Evolutionary conservation across 2,113 vertebrate genomes (phyloP).

Genomic region (Clarias gariepinus): DNA sequence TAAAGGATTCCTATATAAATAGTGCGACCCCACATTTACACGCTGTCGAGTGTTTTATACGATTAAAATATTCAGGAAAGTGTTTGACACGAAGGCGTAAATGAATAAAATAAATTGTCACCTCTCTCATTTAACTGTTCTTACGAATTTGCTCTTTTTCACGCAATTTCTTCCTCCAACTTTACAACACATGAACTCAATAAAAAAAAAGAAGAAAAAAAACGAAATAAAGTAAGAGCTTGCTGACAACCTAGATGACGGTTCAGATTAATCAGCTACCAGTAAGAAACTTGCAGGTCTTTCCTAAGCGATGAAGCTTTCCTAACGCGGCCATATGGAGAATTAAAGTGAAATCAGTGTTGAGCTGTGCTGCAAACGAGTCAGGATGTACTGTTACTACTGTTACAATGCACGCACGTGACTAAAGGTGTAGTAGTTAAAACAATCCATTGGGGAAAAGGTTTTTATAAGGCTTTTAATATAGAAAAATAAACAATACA

Average conservation of each 20-base stretch:
- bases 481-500: neutral
- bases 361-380: neutral
- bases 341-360: neutral
- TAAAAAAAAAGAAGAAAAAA: neutral
- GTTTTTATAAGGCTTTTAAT: conserved; percentile 18
- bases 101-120: too few relatives aligned
- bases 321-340: neutral
- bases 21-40: too few relatives aligned
- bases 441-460: neutral
- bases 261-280: neutral
- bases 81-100: neutral
- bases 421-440: neutral
- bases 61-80: neutral
- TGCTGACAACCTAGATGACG: neutral
- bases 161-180: neutral
- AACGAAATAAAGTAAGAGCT: neutral
- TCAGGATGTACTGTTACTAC: too few relatives aligned
- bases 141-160: too few relatives aligned
- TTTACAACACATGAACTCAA: neutral
- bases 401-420: neutral
- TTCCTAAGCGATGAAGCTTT: neutral
- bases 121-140: too few relatives aligned
- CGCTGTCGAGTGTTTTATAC: neutral
- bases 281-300: neutral
- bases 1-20: too few relatives aligned